Evolutionary conservation across 2,797 vertebrate species (phyloP).

Genomic region (Cyprinodon diabolis): DNA sequence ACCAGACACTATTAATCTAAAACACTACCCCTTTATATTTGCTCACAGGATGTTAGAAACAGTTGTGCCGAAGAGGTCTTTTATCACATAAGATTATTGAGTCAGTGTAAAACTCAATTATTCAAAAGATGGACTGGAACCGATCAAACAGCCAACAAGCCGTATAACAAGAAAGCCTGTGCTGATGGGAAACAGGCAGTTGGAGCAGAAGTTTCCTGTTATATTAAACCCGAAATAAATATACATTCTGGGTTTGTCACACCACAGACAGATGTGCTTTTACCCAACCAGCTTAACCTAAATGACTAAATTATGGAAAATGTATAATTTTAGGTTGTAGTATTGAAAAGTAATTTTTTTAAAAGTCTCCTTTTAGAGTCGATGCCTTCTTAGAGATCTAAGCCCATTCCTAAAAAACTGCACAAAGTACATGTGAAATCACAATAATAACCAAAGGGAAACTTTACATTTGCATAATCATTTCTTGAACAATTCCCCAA

Average conservation of each 20-base stretch:
- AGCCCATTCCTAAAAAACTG: neutral
- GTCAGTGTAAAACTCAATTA: neutral
- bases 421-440: neutral
- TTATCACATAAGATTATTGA: neutral
- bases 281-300: neutral
- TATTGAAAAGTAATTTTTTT: neutral
- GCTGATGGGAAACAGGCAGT: neutral
- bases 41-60: neutral
- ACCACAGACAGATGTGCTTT: slow-evolving; percentile 5
- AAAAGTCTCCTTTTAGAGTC: neutral
- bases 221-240: neutral
- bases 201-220: neutral
- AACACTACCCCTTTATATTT: neutral
- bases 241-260: neutral
- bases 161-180: neutral
- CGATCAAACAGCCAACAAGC: slow-evolving; percentile 1
- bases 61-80: neutral
- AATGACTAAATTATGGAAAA: neutral
- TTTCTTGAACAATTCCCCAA: neutral
- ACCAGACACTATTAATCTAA: neutral
- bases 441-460: neutral
- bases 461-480: neutral
- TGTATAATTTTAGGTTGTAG: neutral
- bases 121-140: neutral
- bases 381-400: neutral